These are phyloP conservation scores for Periplaneta americana DNA, from an alignment of 1,140 invertebrate species.

Conservation along the genomic window DNA sequence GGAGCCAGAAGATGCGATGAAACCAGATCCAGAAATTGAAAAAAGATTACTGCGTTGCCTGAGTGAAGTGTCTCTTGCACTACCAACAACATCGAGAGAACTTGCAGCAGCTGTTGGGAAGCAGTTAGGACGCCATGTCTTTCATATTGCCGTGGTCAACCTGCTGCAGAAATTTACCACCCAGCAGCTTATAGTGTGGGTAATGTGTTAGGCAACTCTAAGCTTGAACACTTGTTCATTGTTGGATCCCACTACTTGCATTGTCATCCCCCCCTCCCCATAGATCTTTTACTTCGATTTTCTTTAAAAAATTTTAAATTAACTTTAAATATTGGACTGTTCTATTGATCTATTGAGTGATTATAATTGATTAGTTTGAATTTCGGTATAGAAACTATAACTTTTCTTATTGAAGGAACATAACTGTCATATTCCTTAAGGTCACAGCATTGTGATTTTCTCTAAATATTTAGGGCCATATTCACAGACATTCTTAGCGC, in stretches of 20 bases:
- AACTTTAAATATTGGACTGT: too few relatives aligned
- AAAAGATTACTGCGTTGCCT: constrained; percentile 65
- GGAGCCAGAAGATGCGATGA: constrained; percentile 26
- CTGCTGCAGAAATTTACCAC: constrained; percentile 82
- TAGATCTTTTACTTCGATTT: not conserved
- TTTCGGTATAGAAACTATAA: too few relatives aligned
- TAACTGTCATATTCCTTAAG: too few relatives aligned
- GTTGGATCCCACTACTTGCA: too few relatives aligned
- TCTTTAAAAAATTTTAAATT: too few relatives aligned
- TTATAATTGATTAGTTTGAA: too few relatives aligned
- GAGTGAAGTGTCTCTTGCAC: constrained; percentile 66
- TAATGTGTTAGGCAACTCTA: not conserved
- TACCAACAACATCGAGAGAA: constrained; percentile 70
- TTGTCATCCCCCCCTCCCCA: not conserved
- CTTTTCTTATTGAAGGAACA: too few relatives aligned
- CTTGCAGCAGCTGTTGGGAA: constrained; percentile 57
- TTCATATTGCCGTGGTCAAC: constrained; percentile 61
- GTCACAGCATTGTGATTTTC: too few relatives aligned
- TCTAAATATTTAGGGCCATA: too few relatives aligned
- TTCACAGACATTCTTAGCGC: too few relatives aligned
- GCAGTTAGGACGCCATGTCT: constrained; percentile 50
- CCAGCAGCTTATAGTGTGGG: constrained; percentile 65
- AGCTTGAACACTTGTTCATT: too few relatives aligned
- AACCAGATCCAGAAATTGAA: constrained; percentile 54
- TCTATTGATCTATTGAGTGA: too few relatives aligned